Evolutionary conservation across 2,797 vertebrate genomes (phyloP), one percentile per base, ranked within the genome.

Genomic region (Borostomias antarcticus): DNA sequence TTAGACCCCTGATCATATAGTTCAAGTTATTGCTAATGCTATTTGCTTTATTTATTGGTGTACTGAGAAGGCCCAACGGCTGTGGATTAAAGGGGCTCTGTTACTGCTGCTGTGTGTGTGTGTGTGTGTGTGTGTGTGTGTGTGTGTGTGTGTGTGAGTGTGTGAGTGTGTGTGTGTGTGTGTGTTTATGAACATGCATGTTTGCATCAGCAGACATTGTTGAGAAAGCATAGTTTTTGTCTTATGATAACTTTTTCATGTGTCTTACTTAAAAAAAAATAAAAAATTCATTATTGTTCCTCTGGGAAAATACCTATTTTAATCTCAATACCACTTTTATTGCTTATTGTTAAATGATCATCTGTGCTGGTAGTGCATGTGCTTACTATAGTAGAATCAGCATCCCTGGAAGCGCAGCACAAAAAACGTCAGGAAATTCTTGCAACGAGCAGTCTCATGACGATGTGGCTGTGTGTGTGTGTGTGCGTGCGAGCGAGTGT

Each of bases 1-100:
- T 96, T 96, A 95, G 86, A 89, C 85, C 82, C n/a, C 88, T 84
- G 89, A 92, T 91, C 89, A 72, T 80, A 89, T 83, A 88, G 93
- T 94, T 94, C 89, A 85, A 82, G 86, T 88, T 88, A 91, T 94
- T 91, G 85, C 75, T 92, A 63, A 91, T 90, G 92, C 87, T 89
- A 89, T 88, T 84, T 82, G 82, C 77, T 85, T 89, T 90, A 90
- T 91, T 91, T 84, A 84, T 85, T 84, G 90, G 89, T 89, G 87
- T 78, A 87, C 82, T 76, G 79, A 68, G 78, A 74, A 84, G 82
- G 84, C 88, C 83, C 33, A 51, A 79, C 82, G 84, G 86, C 77
- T 65, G 64, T 74, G 52, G 74, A 82, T 76, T 69, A 73, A 61
- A n/a, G n/a, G n/a, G 81, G 80, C 70, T 84, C 69, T 82, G 76